These are phyloP conservation scores for Dryoscopus gambensis DNA, from an alignment of 2,113 vertebrate species.

Conservation along the genomic window DNA sequence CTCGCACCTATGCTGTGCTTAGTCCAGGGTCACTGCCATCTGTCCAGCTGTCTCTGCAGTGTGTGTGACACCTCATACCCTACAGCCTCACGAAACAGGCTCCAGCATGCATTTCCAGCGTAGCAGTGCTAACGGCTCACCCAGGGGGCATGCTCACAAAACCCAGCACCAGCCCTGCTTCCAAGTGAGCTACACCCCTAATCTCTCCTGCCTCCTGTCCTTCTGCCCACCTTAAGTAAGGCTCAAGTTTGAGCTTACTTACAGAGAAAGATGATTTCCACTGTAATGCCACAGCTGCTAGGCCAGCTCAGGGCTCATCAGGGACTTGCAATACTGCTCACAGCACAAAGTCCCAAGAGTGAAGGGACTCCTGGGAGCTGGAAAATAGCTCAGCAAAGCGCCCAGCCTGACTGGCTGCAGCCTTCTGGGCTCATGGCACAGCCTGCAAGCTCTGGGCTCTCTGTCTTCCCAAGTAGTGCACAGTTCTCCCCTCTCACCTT, in stretches of 20 bases:
- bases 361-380: background rate
- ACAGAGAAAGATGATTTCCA: background rate
- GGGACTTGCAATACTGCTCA: background rate
- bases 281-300: conserved; percentile 1
- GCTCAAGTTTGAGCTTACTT: background rate
- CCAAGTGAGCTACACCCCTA: background rate
- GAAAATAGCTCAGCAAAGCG: background rate
- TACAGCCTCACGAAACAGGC: accelerated
- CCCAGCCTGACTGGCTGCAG: background rate
- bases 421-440: background rate
- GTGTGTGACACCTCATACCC: background rate
- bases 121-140: background rate
- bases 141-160: background rate
- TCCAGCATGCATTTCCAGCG: accelerated
- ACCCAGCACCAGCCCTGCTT: background rate
- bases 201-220: background rate
- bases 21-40: background rate
- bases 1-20: background rate
- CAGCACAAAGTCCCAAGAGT: background rate
- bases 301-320: background rate
- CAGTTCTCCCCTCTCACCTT: background rate
- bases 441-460: background rate
- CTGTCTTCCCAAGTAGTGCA: background rate
- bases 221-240: conserved; percentile 3
- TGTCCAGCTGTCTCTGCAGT: background rate